Base-by-base conservation (phyloP, 1,140 invertebrate species). In the Psix sp. region DNA sequence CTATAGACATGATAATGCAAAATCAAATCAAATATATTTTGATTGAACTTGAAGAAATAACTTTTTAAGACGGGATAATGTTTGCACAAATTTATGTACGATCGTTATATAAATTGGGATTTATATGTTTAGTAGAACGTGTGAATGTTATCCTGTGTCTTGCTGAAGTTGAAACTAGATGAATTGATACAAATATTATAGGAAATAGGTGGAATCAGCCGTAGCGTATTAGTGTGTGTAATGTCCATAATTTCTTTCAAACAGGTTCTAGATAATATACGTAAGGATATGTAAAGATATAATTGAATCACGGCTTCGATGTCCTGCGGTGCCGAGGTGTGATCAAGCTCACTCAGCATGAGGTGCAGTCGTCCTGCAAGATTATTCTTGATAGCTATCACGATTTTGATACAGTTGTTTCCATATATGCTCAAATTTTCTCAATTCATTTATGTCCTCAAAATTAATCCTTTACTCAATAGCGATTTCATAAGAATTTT, bases 291-390 rank as follows among this genome's bases (percentile, higher is more conserved):
- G 66, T 65, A 62, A 71, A 68, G 73, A 54, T 74, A 78, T 80
- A 78, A 80, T 80, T 80, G 76, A 80, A 80, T 80, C 74, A 77
- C 66, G 77, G 66, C 59, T 67, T 74, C 52, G 76, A 67, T 67
- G 71, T 74, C 78, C 78, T 66, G 78, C 68, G 49, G 77, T 63
- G 72, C 67, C 49, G 72, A 79, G 76, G 78, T 80, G 78, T 75
- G 76, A 80, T 76, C 74, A 73, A 67, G 67, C 71, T 71, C 71
- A 62, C 74, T 62, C 74, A 78, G 78, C 68, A 48, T 75, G 78
- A 74, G 67, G 45, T 62, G 52, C 57, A 57, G 56, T 76, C 62
- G 67, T 76, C 60, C 63, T 51, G 51, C 74, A 68, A 62, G 57
- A 72, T 68, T 52, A 49, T 45, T 68, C 39, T 48, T 59, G 68